Evolutionary conservation across 1,140 invertebrate genomes (phyloP), one percentile per base, ranked within the genome.

Genomic region (Neodiprion virginianus): DNA sequence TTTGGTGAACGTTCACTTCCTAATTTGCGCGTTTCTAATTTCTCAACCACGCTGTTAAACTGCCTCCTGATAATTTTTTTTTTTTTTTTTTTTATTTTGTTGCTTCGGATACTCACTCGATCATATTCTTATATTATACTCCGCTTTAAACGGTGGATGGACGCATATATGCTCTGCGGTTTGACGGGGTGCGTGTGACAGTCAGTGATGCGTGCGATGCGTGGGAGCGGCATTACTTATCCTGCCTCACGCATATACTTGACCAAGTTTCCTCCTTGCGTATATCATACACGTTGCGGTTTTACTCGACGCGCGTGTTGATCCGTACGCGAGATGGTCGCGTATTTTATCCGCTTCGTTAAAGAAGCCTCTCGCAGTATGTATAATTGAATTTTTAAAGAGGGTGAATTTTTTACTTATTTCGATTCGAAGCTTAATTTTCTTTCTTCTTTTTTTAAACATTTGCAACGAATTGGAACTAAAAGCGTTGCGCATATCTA

Each of bases 241-340:
- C 11, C 53, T 61, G n/a, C 53, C 53, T 61, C 53, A 61, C 53
- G 53, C 53, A 61, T 61, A 61, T 61, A 61, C 53, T 12, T 61
- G 53, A 61, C 53, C 53, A 61, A 61, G 11, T 12, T 61, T 40
- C 28, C 28, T 40, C 28, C 1, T 40, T 40, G 28, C 28, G 28
- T 40, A 21, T 21, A 40, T 40, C 1, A 40, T 40, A 40, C 28
- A 40, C 1, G 53, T 8, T 61, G 53, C 53, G 53, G 53, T 61
- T 61, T 61, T 17, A 0, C n/a, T 61, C n/a, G n/a, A 61, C n/a
- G n/a, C n/a, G 28, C 28, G 28, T 17, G n/a, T 61, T 61, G 8
- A 61, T 61, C 53, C 53, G n/a, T 12, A 61, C 53, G 4, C n/a
- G 53, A 17, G 53, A 61, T 61, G 53, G 4, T 61, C 53, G 53